phyloP scores from a whole-genome alignment of 2,113 vertebrate genomes.

The Rhipidura dahli region DNA sequence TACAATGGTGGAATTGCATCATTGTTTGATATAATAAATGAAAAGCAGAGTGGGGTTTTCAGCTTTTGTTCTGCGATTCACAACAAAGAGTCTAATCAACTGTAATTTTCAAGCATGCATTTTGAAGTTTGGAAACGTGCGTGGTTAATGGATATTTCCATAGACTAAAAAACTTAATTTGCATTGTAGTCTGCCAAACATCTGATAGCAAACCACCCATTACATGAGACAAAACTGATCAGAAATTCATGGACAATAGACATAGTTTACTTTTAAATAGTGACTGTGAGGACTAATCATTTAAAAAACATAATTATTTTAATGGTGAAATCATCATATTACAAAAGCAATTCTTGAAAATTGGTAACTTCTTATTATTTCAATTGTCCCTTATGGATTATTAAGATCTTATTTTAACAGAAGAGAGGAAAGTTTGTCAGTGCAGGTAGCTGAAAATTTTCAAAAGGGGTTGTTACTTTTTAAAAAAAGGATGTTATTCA shows the following conservation, averaged over 20 bases:
- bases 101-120: constrained; percentile 37
- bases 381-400: not conserved
- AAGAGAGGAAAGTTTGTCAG: not conserved
- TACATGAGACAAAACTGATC: not conserved
- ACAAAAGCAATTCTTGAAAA: not conserved
- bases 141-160: not conserved
- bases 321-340: not conserved
- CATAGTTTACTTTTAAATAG: not conserved
- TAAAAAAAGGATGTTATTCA: not conserved
- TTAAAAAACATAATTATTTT: not conserved
- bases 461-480: not conserved
- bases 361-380: not conserved
- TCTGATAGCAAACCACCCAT: not conserved
- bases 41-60: not conserved
- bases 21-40: constrained; percentile 39
- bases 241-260: not conserved
- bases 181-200: constrained; percentile 17
- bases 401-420: not conserved
- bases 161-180: constrained; percentile 23
- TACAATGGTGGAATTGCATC: not conserved
- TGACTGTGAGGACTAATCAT: not conserved
- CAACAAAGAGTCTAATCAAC: constrained; percentile 29
- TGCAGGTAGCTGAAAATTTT: not conserved
- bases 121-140: constrained; percentile 35
- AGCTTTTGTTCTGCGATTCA: constrained; percentile 37